phyloP scores from a whole-genome alignment of 2,888 invertebrate genomes.

The Acronicta alni region DNA sequence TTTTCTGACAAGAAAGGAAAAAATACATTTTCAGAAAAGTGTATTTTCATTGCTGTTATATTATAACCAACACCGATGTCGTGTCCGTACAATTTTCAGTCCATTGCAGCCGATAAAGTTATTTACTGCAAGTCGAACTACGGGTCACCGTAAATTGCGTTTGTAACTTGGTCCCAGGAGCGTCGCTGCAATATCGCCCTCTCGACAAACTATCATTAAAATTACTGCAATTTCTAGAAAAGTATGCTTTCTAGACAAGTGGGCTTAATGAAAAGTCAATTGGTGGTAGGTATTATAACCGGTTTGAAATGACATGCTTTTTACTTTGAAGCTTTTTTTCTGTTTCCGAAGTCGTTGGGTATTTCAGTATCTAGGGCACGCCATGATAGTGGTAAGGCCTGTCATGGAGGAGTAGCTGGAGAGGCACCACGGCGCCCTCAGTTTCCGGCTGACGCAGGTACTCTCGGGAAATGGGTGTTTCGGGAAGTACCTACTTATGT shows the following conservation, averaged over 20 bases:
- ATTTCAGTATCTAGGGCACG: too few relatives aligned
- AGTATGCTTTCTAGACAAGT: constrained; percentile 20
- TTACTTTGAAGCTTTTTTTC: background rate
- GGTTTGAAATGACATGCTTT: constrained; percentile 16
- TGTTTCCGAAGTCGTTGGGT: too few relatives aligned
- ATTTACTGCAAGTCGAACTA: constrained; percentile 79
- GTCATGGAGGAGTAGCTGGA: too few relatives aligned
- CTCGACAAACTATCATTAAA: constrained; percentile 53
- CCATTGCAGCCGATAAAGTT: constrained; percentile 76
- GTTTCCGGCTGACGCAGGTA: too few relatives aligned
- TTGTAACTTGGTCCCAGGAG: constrained; percentile 75
- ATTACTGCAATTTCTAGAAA: constrained; percentile 51
- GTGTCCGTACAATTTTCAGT: constrained; percentile 62
- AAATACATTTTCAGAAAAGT: too few relatives aligned
- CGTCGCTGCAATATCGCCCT: constrained; percentile 69
- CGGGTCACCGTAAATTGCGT: constrained; percentile 79
- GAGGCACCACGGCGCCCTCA: too few relatives aligned
- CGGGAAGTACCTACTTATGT: too few relatives aligned
- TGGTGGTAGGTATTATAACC: constrained; percentile 14
- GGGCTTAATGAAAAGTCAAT: constrained; percentile 39
- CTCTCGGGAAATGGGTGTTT: too few relatives aligned
- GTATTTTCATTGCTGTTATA: too few relatives aligned
- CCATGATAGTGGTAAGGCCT: too few relatives aligned
- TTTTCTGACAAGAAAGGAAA: too few relatives aligned
- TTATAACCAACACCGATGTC: constrained; percentile 25